These are phyloP conservation scores for Poecilia wingei DNA, from an alignment of 2,797 vertebrate species.

Conservation along the genomic window DNA sequence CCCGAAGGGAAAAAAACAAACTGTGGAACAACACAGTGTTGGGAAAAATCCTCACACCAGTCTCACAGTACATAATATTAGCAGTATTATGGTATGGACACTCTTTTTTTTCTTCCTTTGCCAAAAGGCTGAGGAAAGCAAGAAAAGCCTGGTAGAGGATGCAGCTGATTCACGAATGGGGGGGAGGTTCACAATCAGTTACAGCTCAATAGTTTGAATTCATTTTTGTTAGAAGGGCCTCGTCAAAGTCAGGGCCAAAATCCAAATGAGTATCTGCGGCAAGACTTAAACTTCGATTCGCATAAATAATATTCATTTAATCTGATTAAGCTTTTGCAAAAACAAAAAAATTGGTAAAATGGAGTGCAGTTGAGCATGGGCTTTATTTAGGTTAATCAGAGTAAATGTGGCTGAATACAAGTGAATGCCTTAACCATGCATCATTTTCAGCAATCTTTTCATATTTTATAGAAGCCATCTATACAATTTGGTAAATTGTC, in stretches of 20 bases:
- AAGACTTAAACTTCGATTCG: neutral
- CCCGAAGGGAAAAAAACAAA: neutral
- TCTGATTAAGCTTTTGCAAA: neutral
- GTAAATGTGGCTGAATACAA: neutral
- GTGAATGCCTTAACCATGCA: neutral
- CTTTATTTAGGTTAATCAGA: neutral
- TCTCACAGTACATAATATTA: neutral
- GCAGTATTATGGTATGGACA: neutral
- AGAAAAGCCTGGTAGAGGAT: neutral
- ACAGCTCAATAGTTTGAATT: neutral
- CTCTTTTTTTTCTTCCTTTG: neutral
- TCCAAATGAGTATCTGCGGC: neutral
- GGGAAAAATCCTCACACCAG: neutral
- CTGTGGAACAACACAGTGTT: neutral
- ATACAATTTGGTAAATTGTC: neutral
- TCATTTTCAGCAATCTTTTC: neutral
- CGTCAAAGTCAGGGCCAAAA: neutral
- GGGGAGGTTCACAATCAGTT: neutral
- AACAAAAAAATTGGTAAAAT: neutral
- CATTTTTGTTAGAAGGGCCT: neutral
- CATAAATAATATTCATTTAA: neutral
- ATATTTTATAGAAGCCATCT: neutral
- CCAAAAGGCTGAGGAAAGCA: neutral
- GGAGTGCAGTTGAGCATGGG: neutral
- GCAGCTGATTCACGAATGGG: neutral